These are phyloP conservation scores for Halictus rubicundus DNA, from an alignment of 1,140 invertebrate genomes.

Conservation along the genomic window DNA sequence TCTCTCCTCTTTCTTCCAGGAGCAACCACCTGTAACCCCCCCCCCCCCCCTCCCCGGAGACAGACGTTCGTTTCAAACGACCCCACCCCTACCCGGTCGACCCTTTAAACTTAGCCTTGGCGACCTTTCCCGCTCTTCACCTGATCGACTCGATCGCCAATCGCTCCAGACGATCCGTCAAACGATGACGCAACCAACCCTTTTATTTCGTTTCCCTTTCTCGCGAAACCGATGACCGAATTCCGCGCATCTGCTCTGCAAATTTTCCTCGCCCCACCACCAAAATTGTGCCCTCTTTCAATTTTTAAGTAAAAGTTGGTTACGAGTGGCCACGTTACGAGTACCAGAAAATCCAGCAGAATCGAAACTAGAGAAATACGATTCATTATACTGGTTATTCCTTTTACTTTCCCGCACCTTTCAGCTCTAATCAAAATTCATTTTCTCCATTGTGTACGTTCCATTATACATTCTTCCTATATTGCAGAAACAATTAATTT, in stretches of 20 bases:
- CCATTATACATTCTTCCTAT: too few relatives aligned
- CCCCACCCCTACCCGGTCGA: neutral
- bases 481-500: too few relatives aligned
- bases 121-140: conserved; percentile 21
- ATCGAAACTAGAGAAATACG: too few relatives aligned
- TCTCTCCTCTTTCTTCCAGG: conserved; percentile 46
- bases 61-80: conserved; percentile 42
- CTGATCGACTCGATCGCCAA: conserved; percentile 38
- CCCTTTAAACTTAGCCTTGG: conserved; percentile 11
- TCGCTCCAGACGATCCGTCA: conserved; percentile 38
- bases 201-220: neutral
- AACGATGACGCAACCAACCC: conserved; percentile 6
- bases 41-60: conserved; percentile 46
- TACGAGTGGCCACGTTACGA: too few relatives aligned
- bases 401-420: too few relatives aligned
- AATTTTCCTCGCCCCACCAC: too few relatives aligned
- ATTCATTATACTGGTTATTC: too few relatives aligned
- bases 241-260: neutral
- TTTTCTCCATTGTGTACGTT: too few relatives aligned
- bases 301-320: too few relatives aligned
- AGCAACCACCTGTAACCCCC: conserved; percentile 62
- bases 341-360: too few relatives aligned
- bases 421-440: too few relatives aligned
- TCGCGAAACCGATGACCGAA: neutral
- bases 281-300: too few relatives aligned